Base-by-base conservation (phyloP, 2,113 vertebrate genomes). In the Gymnocephalus cernua region DNA sequence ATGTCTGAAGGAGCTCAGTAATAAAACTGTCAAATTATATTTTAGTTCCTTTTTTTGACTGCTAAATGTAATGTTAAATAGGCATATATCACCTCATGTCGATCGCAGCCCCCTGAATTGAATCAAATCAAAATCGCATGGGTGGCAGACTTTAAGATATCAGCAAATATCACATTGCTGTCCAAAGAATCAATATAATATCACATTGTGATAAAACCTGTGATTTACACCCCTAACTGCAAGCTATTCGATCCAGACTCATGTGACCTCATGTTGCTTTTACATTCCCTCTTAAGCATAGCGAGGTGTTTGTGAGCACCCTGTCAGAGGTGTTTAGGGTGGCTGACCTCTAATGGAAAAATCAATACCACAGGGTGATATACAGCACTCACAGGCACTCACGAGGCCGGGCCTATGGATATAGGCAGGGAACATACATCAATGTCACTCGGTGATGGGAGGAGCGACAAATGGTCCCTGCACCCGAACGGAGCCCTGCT, bases 321-420 rank as follows among this genome's bases (percentile, higher is more conserved):
- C 91, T 64, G 85, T 90, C 89, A 65, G 83, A 84, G 80, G 86
- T 90, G 91, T 80, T 89, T 72, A 66, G 68, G 88, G 83, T 61
- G 85, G 89, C 88, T 82, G 91, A 94, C 92, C 88, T 83, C 80
- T 80, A 92, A 94, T 88, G 82, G 80, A 90, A 89, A 67, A 93
- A 95, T 95, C 93, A 79, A 95, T 95, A 91, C 12, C 5, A 4
- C 32, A 3, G 79, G 90, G 90, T 94, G 94, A 95, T 95, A 95
- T 94, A 94, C 91, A 84, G 91, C 85, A 64, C 86, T 92, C 91
- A 84, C 77, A 86, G 77, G 89, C 91, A 86, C 92, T 92, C 88
- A 61, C 83, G 56, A 86, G 85, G 86, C 89, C 84, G 9, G 57
- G 41, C 84, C 87, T 72, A 50, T 56, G 77, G 87, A 89, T 64